phyloP scores from a whole-genome alignment of 2,113 vertebrate species.

The Macrotis lagotis region DNA sequence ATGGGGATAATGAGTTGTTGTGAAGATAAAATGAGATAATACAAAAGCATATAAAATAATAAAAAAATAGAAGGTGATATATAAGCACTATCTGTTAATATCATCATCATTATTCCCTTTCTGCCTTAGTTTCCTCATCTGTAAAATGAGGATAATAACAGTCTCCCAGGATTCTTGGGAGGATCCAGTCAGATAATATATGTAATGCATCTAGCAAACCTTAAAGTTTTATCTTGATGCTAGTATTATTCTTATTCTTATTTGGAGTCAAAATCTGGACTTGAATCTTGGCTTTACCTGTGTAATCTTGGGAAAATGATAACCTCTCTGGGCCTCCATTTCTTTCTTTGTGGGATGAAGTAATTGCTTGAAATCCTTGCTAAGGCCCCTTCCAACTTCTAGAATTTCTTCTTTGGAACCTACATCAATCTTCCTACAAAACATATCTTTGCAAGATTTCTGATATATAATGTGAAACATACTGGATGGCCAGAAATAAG shows the following conservation, averaged over 20 bases:
- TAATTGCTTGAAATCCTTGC: not conserved
- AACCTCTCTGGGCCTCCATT: not conserved
- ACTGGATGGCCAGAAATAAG: not conserved
- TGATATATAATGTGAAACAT: not conserved
- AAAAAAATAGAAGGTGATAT: not conserved
- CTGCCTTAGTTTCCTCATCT: not conserved
- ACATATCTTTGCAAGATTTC: not conserved
- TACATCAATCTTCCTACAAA: not conserved
- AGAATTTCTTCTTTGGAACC: not conserved
- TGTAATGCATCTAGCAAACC: not conserved
- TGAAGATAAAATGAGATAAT: not conserved
- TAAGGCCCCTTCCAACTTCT: not conserved
- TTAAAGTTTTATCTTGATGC: not conserved
- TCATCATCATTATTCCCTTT: not conserved
- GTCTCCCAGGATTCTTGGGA: not conserved
- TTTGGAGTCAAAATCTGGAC: not conserved
- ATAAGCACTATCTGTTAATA: not conserved
- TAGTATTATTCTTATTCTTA: not conserved
- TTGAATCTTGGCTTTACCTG: not conserved
- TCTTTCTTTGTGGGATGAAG: conserved; percentile 8
- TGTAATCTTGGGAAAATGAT: not conserved
- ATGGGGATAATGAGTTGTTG: not conserved
- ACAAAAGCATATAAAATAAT: no score
- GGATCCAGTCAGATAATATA: not conserved
- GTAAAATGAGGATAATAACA: not conserved